These are phyloP conservation scores for Corythornis madagascariensis DNA, from an alignment of 2,113 vertebrate genomes.

Conservation along the genomic window DNA sequence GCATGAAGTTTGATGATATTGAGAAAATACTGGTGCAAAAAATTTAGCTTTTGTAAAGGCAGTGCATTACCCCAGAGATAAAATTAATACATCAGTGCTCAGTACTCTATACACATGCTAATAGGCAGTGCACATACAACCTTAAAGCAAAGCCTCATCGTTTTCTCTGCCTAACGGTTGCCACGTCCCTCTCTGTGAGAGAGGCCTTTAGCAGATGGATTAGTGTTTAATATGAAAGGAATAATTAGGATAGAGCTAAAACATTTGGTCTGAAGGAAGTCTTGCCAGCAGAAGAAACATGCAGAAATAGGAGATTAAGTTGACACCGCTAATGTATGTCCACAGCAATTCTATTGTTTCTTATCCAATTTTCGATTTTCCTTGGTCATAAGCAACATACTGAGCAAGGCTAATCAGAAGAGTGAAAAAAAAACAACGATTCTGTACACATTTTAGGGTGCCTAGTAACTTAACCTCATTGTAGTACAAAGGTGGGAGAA, in stretches of 20 bases:
- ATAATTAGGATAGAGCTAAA: conserved; percentile 66
- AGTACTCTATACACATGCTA: conserved; percentile 75
- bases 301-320: conserved; percentile 80
- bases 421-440: conserved; percentile 74
- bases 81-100: conserved; percentile 68
- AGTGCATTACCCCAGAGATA: conserved; percentile 68
- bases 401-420: conserved; percentile 70
- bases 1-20: neutral
- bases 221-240: conserved; percentile 72
- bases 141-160: conserved; percentile 71
- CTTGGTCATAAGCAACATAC: conserved; percentile 58
- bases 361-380: conserved; percentile 70
- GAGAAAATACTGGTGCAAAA: neutral
- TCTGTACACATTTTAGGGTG: conserved; percentile 73
- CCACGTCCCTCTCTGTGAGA: conserved; percentile 17
- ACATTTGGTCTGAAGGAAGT: conserved; percentile 67
- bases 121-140: conserved; percentile 66
- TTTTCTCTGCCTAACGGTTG: conserved; percentile 74
- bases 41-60: conserved; percentile 75
- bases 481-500: conserved; percentile 71
- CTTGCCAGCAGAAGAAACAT: conserved; percentile 79
- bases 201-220: conserved; percentile 77
- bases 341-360: conserved; percentile 74
- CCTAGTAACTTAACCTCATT: conserved; percentile 69
- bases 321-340: conserved; percentile 75